Conservation (phyloP, 2,888 invertebrate genomes). For the Acanthopleura granulata region DNA sequence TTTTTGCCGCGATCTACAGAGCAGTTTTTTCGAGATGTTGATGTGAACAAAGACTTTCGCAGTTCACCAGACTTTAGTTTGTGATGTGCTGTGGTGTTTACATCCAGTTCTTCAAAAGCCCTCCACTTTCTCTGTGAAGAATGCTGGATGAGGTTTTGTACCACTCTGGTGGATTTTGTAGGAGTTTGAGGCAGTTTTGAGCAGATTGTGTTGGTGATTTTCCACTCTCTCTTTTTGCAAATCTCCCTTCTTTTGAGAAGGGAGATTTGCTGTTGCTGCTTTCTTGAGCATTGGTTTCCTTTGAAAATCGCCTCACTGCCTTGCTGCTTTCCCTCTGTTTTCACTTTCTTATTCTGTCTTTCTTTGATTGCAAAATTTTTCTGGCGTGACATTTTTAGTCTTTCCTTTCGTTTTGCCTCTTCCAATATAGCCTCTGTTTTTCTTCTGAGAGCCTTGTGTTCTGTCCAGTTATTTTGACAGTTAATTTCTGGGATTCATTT, state of each 20-base stretch:
- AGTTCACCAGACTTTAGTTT: background rate
- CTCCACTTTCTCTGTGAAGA: constrained; percentile 26
- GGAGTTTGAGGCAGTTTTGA: no score
- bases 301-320: background rate
- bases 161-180: no score
- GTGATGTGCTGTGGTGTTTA: no score
- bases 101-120: constrained; percentile 19
- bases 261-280: no score
- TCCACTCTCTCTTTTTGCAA: no score
- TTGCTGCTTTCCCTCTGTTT: background rate
- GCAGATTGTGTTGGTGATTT: no score
- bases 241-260: no score
- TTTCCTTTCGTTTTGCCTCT: constrained; percentile 24
- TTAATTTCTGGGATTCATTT: background rate
- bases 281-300: no score
- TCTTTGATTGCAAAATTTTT: constrained; percentile 29
- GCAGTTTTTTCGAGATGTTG: background rate
- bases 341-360: constrained; percentile 29
- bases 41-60: background rate
- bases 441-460: background rate
- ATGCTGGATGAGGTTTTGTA: no score
- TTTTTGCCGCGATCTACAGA: constrained; percentile 3
- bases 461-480: background rate
- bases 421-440: constrained; percentile 27
- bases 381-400: constrained; percentile 25